A percentile compares a stretch with the other conserved stretches of the same genome.
Evolutionary conservation across 2,113 vertebrate species (phyloP).

Genomic region (Corythoichthys intestinalis): DNA sequence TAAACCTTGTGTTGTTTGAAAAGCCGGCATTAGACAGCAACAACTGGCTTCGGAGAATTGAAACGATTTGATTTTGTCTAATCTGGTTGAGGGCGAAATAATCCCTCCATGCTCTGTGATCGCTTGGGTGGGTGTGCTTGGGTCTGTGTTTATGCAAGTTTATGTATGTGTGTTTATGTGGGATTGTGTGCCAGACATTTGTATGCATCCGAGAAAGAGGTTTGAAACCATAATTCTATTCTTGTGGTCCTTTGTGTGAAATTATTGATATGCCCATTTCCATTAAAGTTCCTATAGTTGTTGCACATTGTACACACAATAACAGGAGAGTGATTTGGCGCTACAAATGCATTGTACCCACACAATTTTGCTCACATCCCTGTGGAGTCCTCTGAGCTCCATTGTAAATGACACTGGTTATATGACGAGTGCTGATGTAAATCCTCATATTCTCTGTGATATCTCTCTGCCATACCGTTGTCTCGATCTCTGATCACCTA

Average conservation of each 20-base stretch:
- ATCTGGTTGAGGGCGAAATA: conserved; percentile 66
- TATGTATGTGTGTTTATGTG: conserved; percentile 13
- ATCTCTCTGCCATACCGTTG: conserved; percentile 56
- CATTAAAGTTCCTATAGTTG: conserved; percentile 53
- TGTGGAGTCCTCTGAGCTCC: conserved; percentile 26
- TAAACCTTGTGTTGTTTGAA: conserved; percentile 74
- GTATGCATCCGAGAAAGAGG: conserved; percentile 38
- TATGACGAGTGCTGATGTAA: conserved; percentile 66
- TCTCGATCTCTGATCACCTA: conserved; percentile 61
- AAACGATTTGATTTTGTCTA: conserved; percentile 78
- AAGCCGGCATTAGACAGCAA: conserved; percentile 71
- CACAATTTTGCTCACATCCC: conserved; percentile 25
- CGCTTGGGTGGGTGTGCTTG: conserved; percentile 29
- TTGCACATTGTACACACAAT: conserved; percentile 38
- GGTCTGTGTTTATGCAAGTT: conserved; percentile 41
- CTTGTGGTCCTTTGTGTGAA: conserved; percentile 45
- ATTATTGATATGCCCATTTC: conserved; percentile 45
- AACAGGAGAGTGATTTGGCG: conserved; percentile 43
- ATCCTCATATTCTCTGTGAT: conserved; percentile 62
- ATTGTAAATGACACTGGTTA: conserved; percentile 56
- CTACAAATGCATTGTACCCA: conserved; percentile 48
- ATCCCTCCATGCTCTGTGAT: conserved; percentile 55
- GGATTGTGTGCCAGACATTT: conserved; percentile 31
- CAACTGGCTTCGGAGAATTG: conserved; percentile 64
- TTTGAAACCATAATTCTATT: conserved; percentile 49